Percentiles rank a stretch among this genome's conserved stretches.
Conservation (phyloP, 2,113 vertebrate species). For the Hippocampus abdominalis region DNA sequence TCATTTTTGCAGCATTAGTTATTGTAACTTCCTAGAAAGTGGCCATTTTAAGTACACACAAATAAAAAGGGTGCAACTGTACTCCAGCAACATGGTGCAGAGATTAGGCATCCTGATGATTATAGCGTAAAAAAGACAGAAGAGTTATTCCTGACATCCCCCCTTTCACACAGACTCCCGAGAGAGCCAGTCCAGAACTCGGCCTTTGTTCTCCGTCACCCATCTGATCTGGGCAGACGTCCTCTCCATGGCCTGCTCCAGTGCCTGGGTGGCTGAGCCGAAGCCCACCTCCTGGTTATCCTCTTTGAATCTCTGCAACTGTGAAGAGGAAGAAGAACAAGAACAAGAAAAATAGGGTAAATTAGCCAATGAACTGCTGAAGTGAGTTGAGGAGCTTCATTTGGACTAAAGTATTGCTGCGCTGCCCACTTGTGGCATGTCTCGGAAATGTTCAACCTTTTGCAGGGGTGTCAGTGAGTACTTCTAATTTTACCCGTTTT, state of each 20-base stretch:
- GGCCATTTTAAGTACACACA: background rate
- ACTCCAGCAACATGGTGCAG: background rate
- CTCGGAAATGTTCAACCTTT: background rate
- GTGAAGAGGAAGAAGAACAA: constrained; percentile 18
- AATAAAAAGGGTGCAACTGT: background rate
- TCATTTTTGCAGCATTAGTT: background rate
- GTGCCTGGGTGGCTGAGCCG: constrained; percentile 78
- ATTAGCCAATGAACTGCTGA: too few species aligned
- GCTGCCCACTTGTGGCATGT: background rate
- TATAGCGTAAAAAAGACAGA: background rate
- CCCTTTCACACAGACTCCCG: constrained; percentile 19
- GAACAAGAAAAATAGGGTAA: background rate
- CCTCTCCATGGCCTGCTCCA: constrained; percentile 87
- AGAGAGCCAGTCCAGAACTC: constrained; percentile 76
- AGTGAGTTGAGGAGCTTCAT: too few species aligned
- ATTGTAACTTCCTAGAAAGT: background rate
- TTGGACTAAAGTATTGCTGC: background rate
- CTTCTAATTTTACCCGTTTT: background rate
- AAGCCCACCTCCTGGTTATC: constrained; percentile 79
- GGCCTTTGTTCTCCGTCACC: constrained; percentile 77
- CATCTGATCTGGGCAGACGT: constrained; percentile 84
- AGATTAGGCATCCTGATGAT: background rate
- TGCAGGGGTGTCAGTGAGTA: background rate
- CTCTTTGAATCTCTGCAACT: constrained; percentile 83
- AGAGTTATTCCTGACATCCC: background rate